Evolutionary conservation across 2,797 vertebrate genomes (phyloP).

Genomic region (Xiphophorus birchmanni): DNA sequence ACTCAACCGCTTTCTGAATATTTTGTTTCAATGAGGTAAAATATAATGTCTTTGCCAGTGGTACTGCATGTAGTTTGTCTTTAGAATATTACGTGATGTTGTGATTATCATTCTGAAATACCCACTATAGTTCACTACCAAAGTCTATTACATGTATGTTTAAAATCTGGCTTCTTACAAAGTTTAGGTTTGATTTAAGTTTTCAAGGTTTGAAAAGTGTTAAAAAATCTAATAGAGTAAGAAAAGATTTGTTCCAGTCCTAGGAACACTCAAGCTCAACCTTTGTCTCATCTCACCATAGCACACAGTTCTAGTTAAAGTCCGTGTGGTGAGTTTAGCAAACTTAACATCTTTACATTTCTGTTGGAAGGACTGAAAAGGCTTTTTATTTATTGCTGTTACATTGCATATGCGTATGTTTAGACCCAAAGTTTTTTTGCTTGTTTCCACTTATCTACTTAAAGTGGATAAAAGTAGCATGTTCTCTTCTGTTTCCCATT

Average conservation of each 20-base stretch:
- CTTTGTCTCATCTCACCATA: neutral
- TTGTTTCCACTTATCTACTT: neutral
- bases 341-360: too few relatives aligned
- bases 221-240: neutral
- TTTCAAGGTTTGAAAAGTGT: neutral
- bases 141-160: neutral
- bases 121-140: neutral
- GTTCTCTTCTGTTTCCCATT: neutral
- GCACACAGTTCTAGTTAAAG: neutral
- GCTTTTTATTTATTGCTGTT: too few relatives aligned
- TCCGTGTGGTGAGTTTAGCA: too few relatives aligned
- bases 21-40: neutral
- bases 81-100: neutral
- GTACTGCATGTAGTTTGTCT: neutral
- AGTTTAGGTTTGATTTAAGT: neutral
- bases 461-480: neutral
- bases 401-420: neutral
- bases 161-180: neutral
- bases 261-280: too few relatives aligned
- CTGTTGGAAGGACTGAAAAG: too few relatives aligned
- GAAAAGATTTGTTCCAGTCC: too few relatives aligned
- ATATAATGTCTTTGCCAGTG: neutral
- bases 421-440: neutral
- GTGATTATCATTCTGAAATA: neutral
- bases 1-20: neutral